Conservation (phyloP, 2,888 invertebrate species). For the Eupithecia exiguata region DNA sequence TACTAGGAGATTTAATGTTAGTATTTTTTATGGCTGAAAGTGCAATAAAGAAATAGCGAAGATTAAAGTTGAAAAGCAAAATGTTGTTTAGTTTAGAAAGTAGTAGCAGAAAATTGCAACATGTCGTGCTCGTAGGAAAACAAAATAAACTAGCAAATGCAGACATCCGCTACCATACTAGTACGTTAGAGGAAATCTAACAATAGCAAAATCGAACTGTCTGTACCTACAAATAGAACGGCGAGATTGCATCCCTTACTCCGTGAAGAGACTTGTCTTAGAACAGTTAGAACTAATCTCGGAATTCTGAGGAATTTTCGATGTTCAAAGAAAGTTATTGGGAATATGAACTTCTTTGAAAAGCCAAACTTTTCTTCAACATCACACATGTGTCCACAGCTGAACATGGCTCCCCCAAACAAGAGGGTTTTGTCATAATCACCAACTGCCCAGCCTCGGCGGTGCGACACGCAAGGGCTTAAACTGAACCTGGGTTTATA, state of each 20-base stretch:
- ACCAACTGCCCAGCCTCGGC: too few relatives aligned
- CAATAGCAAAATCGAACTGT: conserved; percentile 45
- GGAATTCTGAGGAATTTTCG: not conserved
- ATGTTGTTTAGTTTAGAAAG: conserved; percentile 8
- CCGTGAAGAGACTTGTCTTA: conserved; percentile 33
- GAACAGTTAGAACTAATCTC: conserved; percentile 13
- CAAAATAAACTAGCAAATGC: conserved; percentile 30
- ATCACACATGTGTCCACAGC: not conserved
- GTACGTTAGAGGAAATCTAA: conserved; percentile 35
- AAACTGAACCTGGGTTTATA: not conserved
- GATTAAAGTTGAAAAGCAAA: conserved; percentile 2
- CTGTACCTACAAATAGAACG: conserved; percentile 39
- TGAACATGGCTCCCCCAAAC: not conserved
- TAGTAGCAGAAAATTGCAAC: conserved; percentile 15
- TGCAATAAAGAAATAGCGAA: not conserved
- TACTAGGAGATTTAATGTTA: not conserved
- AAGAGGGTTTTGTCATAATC: not conserved
- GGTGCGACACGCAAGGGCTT: too few relatives aligned
- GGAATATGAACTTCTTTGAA: not conserved
- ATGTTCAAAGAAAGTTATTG: not conserved
- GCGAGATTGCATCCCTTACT: conserved; percentile 45
- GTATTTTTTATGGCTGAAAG: not conserved
- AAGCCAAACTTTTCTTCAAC: not conserved
- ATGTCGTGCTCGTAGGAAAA: conserved; percentile 15
- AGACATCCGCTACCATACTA: conserved; percentile 27